These are phyloP conservation scores for Pocillopora meandrina DNA, from an alignment of 92 coral and sea anemone species.

Conservation along the genomic window DNA sequence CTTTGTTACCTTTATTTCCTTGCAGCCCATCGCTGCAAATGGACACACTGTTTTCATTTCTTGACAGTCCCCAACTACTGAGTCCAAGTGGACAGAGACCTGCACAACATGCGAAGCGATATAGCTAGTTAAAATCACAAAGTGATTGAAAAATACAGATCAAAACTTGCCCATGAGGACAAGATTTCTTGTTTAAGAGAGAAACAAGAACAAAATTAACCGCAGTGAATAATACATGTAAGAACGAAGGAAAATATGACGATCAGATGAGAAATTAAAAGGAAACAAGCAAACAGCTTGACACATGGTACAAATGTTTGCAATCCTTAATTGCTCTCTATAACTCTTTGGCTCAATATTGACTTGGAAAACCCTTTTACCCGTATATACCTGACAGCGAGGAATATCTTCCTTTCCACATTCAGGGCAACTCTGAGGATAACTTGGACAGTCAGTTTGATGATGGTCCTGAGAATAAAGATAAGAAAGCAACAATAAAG, in stretches of 20 bases:
- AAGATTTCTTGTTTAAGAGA: too few species aligned
- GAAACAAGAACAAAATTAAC: too few species aligned
- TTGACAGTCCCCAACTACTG: slow-evolving; percentile 46
- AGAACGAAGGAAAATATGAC: too few species aligned
- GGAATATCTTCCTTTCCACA: slow-evolving; percentile 46
- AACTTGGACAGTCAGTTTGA: slow-evolving; percentile 24
- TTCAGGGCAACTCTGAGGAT: slow-evolving; percentile 41
- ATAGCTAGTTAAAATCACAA: background rate
- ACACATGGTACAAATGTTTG: too few species aligned
- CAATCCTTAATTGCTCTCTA: too few species aligned
- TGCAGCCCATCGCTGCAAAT: slow-evolving; percentile 48
- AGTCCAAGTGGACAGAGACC: slow-evolving; percentile 45
- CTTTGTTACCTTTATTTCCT: slow-evolving; percentile 43
- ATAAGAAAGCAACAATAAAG: background rate
- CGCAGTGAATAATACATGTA: too few species aligned
- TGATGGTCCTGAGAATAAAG: slow-evolving; percentile 37
- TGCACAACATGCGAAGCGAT: background rate
- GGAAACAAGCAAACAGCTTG: too few species aligned
- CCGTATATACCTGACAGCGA: slow-evolving; percentile 28
- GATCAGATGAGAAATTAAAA: too few species aligned
- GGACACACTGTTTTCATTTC: slow-evolving; percentile 50
- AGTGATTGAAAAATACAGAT: too few species aligned
- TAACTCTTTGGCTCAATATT: too few species aligned
- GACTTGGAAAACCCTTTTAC: background rate
- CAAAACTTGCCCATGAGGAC: too few species aligned